Evolutionary conservation across 1,140 invertebrate species (phyloP).

Genomic region (Pectinophora gossypiella): DNA sequence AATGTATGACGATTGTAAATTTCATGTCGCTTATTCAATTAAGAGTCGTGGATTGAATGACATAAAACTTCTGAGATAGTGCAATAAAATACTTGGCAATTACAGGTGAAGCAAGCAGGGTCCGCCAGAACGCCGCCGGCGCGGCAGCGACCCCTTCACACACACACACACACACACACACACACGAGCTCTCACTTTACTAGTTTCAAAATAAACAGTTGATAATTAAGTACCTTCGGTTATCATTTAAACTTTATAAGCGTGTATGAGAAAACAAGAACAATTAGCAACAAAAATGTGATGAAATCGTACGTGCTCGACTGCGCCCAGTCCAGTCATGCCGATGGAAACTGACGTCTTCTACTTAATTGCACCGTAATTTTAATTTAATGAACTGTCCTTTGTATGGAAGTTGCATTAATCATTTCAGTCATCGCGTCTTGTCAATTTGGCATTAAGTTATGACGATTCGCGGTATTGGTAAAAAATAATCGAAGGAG

Average conservation of each 20-base stretch:
- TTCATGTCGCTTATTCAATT: constrained; percentile 68
- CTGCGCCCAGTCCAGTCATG: neutral
- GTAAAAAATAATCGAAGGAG: constrained; percentile 52
- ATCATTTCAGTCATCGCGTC: constrained; percentile 19
- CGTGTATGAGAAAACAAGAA: too few relatives aligned
- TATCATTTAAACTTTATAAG: too few relatives aligned
- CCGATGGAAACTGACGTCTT: neutral
- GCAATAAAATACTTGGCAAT: constrained; percentile 65
- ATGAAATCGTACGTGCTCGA: too few relatives aligned
- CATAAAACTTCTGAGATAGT: constrained; percentile 64
- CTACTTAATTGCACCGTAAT: constrained; percentile 4
- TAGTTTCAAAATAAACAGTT: too few relatives aligned
- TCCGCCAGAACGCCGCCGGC: constrained; percentile 11
- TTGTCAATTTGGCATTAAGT: constrained; percentile 54
- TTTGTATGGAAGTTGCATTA: constrained; percentile 5
- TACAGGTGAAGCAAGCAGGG: constrained; percentile 47
- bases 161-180: too few relatives aligned
- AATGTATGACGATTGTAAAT: constrained; percentile 66
- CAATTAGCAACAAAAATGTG: too few relatives aligned
- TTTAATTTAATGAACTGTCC: constrained; percentile 4
- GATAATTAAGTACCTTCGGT: too few relatives aligned
- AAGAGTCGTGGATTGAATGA: constrained; percentile 65
- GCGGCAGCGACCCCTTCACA: too few relatives aligned
- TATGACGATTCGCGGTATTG: constrained; percentile 57
- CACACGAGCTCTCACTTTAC: too few relatives aligned